A percentile compares a stretch with the other conserved stretches of the same genome.
phyloP scores from a whole-genome alignment of 2,113 vertebrate species.

The Thunnus thynnus region DNA sequence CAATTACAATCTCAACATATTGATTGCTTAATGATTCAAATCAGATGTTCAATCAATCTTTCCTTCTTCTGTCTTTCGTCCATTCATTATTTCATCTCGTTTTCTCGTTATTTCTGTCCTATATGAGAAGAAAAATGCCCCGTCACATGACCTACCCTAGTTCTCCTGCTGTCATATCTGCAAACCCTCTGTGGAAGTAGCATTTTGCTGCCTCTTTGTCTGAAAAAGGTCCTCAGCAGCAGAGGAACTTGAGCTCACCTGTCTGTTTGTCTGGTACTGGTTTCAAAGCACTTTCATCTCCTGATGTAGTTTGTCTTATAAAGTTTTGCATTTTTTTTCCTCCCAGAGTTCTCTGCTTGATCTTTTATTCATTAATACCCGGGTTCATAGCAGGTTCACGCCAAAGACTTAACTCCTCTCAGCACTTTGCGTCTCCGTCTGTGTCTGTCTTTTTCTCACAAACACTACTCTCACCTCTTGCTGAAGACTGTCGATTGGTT shows the following conservation, averaged over 20 bases:
- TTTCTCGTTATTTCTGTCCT: neutral
- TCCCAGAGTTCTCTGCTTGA: slow-evolving; percentile 68
- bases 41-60: neutral
- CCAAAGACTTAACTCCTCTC: slow-evolving; percentile 46
- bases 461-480: slow-evolving; percentile 27
- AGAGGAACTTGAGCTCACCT: slow-evolving; percentile 58
- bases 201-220: slow-evolving; percentile 30
- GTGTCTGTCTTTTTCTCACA: slow-evolving; percentile 3
- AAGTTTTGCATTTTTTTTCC: slow-evolving; percentile 62
- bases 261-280: slow-evolving; percentile 62
- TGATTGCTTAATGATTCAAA: no score
- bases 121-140: neutral
- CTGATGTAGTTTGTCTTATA: slow-evolving; percentile 60
- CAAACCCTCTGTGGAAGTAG: slow-evolving; percentile 9
- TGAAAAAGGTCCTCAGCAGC: slow-evolving; percentile 25
- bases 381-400: slow-evolving; percentile 75
- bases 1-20: neutral
- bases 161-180: slow-evolving; percentile 7
- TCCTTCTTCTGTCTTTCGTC: neutral
- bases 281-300: slow-evolving; percentile 71
- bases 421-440: slow-evolving; percentile 23
- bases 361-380: slow-evolving; percentile 80
- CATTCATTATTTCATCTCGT: neutral
- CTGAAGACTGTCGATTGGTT: slow-evolving; percentile 24
- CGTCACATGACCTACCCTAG: neutral